phyloP scores from a whole-genome alignment of 2,113 vertebrate species.

The Ammodytes marinus region DNA sequence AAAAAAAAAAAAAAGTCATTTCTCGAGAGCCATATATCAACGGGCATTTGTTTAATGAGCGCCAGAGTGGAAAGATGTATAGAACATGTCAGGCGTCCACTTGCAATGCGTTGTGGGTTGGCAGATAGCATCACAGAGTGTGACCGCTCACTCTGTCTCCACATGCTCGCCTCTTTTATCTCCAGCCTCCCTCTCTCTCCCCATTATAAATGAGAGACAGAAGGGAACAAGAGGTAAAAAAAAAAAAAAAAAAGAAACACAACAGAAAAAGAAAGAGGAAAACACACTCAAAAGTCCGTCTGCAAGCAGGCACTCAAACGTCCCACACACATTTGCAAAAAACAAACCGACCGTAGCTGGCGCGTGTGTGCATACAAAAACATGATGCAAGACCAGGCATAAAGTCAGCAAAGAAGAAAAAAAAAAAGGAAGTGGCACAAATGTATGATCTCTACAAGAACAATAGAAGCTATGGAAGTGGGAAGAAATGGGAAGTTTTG shows the following conservation, averaged over 20 bases:
- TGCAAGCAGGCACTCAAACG: conserved; percentile 29
- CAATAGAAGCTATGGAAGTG: neutral
- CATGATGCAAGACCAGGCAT: conserved; percentile 27
- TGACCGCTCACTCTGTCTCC: conserved; percentile 95
- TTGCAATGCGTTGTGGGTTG: conserved; percentile 90
- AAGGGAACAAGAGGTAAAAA: conserved; percentile 87
- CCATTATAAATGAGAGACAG: conserved; percentile 96
- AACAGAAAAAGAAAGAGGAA: conserved; percentile 51
- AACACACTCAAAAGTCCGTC: conserved; percentile 60
- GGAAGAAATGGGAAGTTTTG: conserved; percentile 32
- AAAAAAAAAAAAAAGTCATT: conserved; percentile 85
- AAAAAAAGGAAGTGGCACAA: neutral
- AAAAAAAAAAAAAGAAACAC: conserved; percentile 82
- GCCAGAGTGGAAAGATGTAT: conserved; percentile 93
- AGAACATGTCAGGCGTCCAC: conserved; percentile 94
- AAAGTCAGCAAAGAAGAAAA: neutral
- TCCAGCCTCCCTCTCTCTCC: conserved; percentile 86
- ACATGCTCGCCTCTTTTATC: conserved; percentile 89
- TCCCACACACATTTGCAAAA: conserved; percentile 37
- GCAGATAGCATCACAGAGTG: conserved; percentile 92
- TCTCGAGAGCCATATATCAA: conserved; percentile 92
- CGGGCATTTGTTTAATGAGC: conserved; percentile 94
- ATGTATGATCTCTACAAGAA: neutral
- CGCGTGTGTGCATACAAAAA: neutral
- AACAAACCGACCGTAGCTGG: neutral